Percentiles rank a stretch among this genome's conserved stretches.
These are phyloP conservation scores for Dolomedes plantarius DNA, from an alignment of 2,888 invertebrate species.

Conservation along the genomic window DNA sequence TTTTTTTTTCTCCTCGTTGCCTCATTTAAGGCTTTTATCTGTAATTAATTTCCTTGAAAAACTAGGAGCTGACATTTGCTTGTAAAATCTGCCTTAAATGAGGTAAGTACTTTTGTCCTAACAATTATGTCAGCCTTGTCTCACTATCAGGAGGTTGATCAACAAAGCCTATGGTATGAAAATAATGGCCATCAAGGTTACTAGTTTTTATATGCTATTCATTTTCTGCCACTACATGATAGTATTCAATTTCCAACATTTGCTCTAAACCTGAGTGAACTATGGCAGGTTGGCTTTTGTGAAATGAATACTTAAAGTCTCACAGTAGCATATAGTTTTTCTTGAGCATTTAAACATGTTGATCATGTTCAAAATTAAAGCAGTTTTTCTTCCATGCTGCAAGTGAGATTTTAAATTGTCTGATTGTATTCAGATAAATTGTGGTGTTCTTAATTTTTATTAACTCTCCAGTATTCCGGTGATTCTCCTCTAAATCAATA, in stretches of 20 bases:
- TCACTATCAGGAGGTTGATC: constrained; percentile 63
- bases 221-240: constrained; percentile 23
- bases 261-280: constrained; percentile 30
- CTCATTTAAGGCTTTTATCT: constrained; percentile 65
- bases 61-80: constrained; percentile 5
- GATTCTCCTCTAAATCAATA: constrained; percentile 10
- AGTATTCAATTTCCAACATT: constrained; percentile 22
- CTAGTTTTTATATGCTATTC: constrained; percentile 54
- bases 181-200: constrained; percentile 68
- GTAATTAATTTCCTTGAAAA: constrained; percentile 17
- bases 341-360: constrained; percentile 7
- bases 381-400: background rate
- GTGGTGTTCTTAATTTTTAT: background rate
- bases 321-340: background rate
- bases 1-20: constrained; percentile 43
- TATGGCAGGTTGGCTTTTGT: constrained; percentile 3
- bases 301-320: background rate
- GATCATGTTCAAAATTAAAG: constrained; percentile 9
- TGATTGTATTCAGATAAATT: background rate
- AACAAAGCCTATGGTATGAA: constrained; percentile 72
- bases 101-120: constrained; percentile 57
- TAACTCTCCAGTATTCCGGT: constrained; percentile 10
- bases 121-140: constrained; percentile 64
- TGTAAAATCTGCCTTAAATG: constrained; percentile 57
- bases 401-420: background rate